Percentiles rank a stretch among this genome's conserved stretches.
Conservation (phyloP, 2,113 vertebrate genomes). For the Eurystomus gularis region DNA sequence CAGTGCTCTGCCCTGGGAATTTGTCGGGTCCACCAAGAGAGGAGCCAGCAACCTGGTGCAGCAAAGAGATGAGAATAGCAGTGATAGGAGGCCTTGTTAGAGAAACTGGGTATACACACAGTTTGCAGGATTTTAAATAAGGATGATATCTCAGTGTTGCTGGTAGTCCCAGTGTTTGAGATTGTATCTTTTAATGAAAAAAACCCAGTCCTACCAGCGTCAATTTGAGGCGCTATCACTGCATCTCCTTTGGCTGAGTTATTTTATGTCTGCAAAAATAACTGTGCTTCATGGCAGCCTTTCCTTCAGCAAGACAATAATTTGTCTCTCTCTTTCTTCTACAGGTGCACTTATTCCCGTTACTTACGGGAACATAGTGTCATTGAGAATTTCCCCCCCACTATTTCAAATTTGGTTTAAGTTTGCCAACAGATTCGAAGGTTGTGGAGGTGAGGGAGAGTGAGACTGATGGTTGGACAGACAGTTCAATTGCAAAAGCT, state of each 20-base stretch:
- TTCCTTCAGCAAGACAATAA: neutral
- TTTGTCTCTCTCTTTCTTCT: neutral
- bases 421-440: neutral
- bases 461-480: neutral
- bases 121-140: neutral
- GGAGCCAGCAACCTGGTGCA: neutral
- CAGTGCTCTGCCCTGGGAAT: neutral
- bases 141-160: neutral
- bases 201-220: fast-evolving
- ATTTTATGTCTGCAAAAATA: neutral
- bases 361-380: neutral
- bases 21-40: neutral
- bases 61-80: neutral
- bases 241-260: neutral
- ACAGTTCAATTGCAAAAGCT: neutral
- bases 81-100: neutral
- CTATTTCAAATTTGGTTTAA: neutral
- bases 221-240: neutral
- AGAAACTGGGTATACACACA: neutral
- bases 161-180: neutral
- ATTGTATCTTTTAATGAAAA: neutral
- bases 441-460: neutral
- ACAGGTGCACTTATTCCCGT: neutral
- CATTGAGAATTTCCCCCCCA: neutral
- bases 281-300: neutral